Evolutionary conservation across 2,113 vertebrate species (phyloP).

Genomic region (Butorides virescens): DNA sequence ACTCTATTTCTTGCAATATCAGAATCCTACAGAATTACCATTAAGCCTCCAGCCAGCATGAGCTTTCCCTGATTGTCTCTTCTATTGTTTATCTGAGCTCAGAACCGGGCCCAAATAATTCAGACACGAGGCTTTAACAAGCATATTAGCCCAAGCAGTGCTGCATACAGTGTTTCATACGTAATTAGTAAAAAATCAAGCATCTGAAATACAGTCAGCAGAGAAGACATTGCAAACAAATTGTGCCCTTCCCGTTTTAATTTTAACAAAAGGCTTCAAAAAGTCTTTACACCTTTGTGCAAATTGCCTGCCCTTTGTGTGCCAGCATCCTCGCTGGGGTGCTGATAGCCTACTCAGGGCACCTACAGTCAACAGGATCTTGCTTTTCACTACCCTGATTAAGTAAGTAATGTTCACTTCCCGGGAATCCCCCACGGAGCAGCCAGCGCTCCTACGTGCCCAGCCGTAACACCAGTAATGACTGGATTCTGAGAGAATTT

Average conservation of each 20-base stretch:
- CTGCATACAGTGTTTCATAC: neutral
- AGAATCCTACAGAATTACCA: slow-evolving; percentile 13
- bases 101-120: neutral
- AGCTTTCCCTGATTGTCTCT: neutral
- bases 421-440: slow-evolving; percentile 51
- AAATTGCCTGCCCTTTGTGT: slow-evolving; percentile 15
- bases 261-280: slow-evolving; percentile 23
- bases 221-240: neutral
- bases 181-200: neutral
- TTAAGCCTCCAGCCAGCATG: neutral
- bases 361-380: slow-evolving; percentile 49
- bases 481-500: slow-evolving; percentile 68
- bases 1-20: neutral
- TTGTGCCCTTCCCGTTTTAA: neutral
- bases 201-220: neutral
- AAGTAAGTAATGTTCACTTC: slow-evolving; percentile 49
- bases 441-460: slow-evolving; percentile 5
- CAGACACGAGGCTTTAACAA: neutral
- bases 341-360: slow-evolving; percentile 33
- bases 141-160: neutral
- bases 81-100: neutral
- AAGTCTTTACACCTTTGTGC: slow-evolving; percentile 1
- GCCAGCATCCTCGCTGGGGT: slow-evolving; percentile 8
- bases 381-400: slow-evolving; percentile 54
- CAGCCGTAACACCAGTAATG: slow-evolving; percentile 43